Percentiles rank a stretch among this genome's conserved stretches.
Conservation (phyloP, 1,140 invertebrate species). For the Zaprionus gabonicus region DNA sequence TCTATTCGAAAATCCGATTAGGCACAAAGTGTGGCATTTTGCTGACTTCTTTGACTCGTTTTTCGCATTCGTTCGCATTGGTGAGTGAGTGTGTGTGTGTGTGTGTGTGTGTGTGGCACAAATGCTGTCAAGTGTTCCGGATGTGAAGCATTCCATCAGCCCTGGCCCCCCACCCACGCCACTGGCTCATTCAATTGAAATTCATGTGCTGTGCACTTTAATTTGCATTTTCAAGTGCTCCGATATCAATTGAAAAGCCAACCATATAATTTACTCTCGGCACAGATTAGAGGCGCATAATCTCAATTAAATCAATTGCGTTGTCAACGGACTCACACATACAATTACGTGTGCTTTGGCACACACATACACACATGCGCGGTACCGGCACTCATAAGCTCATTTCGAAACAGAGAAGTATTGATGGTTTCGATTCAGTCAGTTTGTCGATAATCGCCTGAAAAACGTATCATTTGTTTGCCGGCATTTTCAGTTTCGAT, state of each 20-base stretch:
- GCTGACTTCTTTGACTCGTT: slow-evolving; percentile 25
- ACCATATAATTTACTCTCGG: slow-evolving; percentile 39
- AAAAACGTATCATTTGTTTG: neutral
- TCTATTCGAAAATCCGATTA: slow-evolving; percentile 34
- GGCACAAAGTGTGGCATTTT: slow-evolving; percentile 32
- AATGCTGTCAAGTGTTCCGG: slow-evolving; percentile 14
- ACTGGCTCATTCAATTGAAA: slow-evolving; percentile 25
- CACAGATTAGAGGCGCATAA: slow-evolving; percentile 35
- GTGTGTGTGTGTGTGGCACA: neutral
- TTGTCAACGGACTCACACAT: slow-evolving; percentile 19
- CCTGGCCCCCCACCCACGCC: neutral
- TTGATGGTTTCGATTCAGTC: neutral
- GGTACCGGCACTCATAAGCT: slow-evolving; percentile 13
- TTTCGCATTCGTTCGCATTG: neutral
- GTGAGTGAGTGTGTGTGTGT: neutral
- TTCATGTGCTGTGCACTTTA: slow-evolving; percentile 31
- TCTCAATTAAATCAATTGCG: slow-evolving; percentile 53
- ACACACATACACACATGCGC: neutral
- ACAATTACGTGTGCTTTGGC: neutral
- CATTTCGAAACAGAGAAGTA: slow-evolving; percentile 9
- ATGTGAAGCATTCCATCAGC: slow-evolving; percentile 22
- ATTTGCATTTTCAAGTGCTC: slow-evolving; percentile 38
- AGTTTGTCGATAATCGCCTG: slow-evolving; percentile 4
- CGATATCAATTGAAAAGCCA: slow-evolving; percentile 28
- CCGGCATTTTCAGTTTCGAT: neutral